Evolutionary conservation across 2,888 invertebrate species (phyloP), one percentile per base, ranked within the genome.

Genomic region (Argyresthia albistria): DNA sequence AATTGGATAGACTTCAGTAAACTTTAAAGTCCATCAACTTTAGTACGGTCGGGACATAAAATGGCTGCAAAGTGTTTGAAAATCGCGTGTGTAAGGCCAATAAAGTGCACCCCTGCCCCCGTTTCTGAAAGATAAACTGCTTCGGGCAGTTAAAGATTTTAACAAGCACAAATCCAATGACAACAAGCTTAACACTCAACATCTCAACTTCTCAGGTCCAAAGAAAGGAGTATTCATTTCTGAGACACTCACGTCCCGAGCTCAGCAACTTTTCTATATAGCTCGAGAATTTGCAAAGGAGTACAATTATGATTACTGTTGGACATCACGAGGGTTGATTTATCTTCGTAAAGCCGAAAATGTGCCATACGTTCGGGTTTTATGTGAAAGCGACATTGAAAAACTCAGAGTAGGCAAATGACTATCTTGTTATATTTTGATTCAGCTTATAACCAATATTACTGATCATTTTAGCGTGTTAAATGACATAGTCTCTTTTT

Each of bases 1-100:
- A 70, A 72, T 71, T 71, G 69, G 66, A 66, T 63, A 59, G 56
- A 56, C 55, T 63, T 62, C 62, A 54, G 60, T 59, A 56, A 62
- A 64, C 56, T 67, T 65, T 65, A 65, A 69, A 67, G 66, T 64
- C 66, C 67, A 59, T 68, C 65, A 62, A 62, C 60, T 68, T 69
- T 64, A 64, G 61, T 60, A 59, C 63, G 59, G 60, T 57, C 58
- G 25, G 25, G 56, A 58, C 59, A 54, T 67, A 62, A 67, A 65
- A 63, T 56, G 56, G 59, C 56, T 52, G 39, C 8, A 11, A 39
- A 53, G 58, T 59, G 56, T 51, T 51, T 35, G 51, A 50, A 53
- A 54, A 53, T 57, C 50, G 56, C 55, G 59, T 53, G 57, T 53
- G 55, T 49, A 48, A 14, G 9, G 37, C 42, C 43, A 25, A 48